phyloP scores from a whole-genome alignment of 2,113 vertebrate species.

The Scomber scombrus region DNA sequence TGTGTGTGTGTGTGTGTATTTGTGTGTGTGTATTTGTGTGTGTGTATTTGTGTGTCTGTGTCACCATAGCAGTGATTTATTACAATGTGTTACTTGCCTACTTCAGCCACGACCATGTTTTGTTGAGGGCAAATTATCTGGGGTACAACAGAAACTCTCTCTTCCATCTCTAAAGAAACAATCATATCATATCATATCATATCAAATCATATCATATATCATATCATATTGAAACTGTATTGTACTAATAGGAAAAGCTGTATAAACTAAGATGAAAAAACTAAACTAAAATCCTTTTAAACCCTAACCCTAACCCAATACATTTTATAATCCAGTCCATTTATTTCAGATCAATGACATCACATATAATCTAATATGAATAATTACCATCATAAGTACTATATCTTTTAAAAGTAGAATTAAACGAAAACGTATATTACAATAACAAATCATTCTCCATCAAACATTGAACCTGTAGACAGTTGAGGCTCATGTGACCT shows the following conservation, averaged over 20 bases:
- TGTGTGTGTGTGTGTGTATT: too few species aligned
- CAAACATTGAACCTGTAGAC: not conserved
- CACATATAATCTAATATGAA: too few species aligned
- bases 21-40: not conserved
- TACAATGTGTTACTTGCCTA: constrained; percentile 62
- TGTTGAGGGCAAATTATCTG: constrained; percentile 56
- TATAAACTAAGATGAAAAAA: too few species aligned
- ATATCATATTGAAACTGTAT: too few species aligned
- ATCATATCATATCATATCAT: too few species aligned
- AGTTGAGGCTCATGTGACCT: not conserved
- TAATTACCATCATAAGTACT: too few species aligned
- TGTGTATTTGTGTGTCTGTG: not conserved
- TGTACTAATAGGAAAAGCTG: not conserved
- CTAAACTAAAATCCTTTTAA: too few species aligned
- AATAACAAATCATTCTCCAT: not conserved
- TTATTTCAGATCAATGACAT: not conserved
- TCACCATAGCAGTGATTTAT: not conserved
- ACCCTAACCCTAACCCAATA: not conserved
- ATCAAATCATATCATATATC: too few species aligned
- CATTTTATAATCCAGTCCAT: too few species aligned
- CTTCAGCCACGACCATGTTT: constrained; percentile 51
- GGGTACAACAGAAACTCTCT: constrained; percentile 24
- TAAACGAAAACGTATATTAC: not conserved
- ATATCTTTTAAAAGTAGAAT: not conserved
- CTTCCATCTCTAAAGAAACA: constrained; percentile 4